Conservation (phyloP, 2,797 vertebrate genomes). For the Anniella stebbinsi region DNA sequence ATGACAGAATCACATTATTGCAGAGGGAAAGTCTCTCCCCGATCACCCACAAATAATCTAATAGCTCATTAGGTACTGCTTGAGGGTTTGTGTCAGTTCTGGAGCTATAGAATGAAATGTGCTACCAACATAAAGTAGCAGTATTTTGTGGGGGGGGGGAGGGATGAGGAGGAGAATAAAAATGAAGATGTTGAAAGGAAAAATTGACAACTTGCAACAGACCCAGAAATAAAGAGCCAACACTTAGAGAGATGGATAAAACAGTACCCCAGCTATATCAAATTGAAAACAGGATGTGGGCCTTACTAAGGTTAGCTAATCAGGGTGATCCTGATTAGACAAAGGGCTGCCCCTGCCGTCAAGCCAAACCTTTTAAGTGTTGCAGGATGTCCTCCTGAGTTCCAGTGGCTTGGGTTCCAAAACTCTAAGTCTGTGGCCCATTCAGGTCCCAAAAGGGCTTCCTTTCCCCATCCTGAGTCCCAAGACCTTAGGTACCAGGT, state of each 20-base stretch:
- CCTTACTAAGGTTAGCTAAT: not conserved
- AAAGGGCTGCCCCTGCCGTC: not conserved
- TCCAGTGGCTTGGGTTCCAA: not conserved
- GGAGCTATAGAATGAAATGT: not conserved
- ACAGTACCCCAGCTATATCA: not conserved
- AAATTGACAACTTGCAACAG: not conserved
- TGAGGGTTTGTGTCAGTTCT: not conserved
- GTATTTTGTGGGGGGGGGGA: not conserved
- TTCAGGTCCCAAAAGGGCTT: not conserved
- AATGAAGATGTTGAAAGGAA: not conserved
- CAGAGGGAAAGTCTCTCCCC: not conserved
- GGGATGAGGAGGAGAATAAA: not conserved
- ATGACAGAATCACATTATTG: conserved; percentile 2
- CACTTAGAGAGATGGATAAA: too few species aligned
- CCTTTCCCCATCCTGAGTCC: too few species aligned
- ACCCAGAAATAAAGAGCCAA: not conserved
- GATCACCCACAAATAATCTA: not conserved
- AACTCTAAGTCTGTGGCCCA: not conserved
- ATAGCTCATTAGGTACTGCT: not conserved
- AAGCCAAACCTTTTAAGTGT: not conserved
- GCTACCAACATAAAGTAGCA: not conserved
- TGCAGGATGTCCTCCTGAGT: not conserved
- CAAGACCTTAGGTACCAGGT: not conserved
- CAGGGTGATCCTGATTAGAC: not conserved
- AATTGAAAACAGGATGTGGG: not conserved